Conservation (phyloP, 2,113 vertebrate species). For the Halcyon senegalensis region DNA sequence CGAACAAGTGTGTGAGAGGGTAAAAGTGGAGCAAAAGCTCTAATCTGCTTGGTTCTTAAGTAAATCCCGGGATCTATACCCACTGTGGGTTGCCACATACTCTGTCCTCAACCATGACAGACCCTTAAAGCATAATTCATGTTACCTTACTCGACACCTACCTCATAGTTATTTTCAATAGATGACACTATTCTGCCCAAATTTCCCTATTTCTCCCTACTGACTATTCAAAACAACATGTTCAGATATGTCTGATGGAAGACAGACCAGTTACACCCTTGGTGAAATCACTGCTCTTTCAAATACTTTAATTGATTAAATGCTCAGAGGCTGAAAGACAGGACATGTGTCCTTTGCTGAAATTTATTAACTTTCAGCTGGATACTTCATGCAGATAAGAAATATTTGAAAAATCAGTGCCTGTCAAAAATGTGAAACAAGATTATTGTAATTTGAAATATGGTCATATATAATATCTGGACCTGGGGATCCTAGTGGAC, state of each 20-base stretch:
- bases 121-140: not conserved
- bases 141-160: not conserved
- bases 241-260: not conserved
- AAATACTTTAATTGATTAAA: not conserved
- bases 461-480: not conserved
- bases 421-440: not conserved
- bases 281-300: not conserved
- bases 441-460: not conserved
- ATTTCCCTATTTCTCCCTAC: not conserved
- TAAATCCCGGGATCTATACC: not conserved
- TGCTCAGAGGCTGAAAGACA: not conserved
- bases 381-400: not conserved
- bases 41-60: not conserved
- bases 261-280: not conserved
- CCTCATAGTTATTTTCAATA: not conserved
- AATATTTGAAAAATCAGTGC: not conserved
- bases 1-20: not conserved
- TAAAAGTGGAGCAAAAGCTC: not conserved
- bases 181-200: not conserved
- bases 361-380: not conserved
- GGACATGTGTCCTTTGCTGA: not conserved
- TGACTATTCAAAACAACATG: not conserved
- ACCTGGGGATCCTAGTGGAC: not conserved
- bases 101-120: not conserved
- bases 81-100: not conserved